A percentile compares a stretch with the other conserved stretches of the same genome.
phyloP scores from a whole-genome alignment of 2,797 vertebrate species.

The Pelobates cultripes region DNA sequence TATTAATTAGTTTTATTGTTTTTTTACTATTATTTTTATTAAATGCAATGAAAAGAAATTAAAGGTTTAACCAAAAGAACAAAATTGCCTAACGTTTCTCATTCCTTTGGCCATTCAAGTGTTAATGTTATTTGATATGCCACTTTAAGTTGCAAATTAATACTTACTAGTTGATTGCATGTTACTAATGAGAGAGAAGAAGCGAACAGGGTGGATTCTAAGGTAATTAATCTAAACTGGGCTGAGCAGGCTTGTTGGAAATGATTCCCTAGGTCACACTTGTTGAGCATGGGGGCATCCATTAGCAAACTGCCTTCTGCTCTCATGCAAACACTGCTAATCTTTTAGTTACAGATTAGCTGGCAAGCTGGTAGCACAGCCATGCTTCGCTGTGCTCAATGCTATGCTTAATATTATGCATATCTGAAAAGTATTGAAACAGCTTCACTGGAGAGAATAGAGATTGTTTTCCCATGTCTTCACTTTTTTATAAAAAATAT shows the following conservation, averaged over 20 bases:
- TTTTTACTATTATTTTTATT: too few relatives aligned
- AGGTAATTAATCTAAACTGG: constrained; percentile 53
- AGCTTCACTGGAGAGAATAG: constrained; percentile 61
- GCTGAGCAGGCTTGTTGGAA: constrained; percentile 40
- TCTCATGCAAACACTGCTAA: constrained; percentile 61
- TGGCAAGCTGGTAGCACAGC: constrained; percentile 56
- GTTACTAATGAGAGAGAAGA: constrained; percentile 39
- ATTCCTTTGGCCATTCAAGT: too few relatives aligned
- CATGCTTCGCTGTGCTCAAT: constrained; percentile 57
- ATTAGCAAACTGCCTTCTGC: constrained; percentile 58
- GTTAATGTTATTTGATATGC: too few relatives aligned
- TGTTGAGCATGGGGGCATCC: constrained; percentile 37
- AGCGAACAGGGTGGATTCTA: background rate
- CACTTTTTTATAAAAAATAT: constrained; percentile 57
- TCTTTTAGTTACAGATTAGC: constrained; percentile 57
- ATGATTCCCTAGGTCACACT: background rate
- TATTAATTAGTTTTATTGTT: too few relatives aligned
- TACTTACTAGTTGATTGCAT: constrained; percentile 30
- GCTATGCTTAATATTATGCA: constrained; percentile 53
- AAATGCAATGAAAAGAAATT: too few relatives aligned
- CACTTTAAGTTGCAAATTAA: constrained; percentile 23
- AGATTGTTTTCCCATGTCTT: constrained; percentile 57
- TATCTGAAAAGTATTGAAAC: constrained; percentile 64
- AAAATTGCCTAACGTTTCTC: too few relatives aligned
- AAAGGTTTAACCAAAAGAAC: too few relatives aligned